phyloP scores from a whole-genome alignment of 2,797 vertebrate genomes.

The Sebastes kiyomatsui region DNA sequence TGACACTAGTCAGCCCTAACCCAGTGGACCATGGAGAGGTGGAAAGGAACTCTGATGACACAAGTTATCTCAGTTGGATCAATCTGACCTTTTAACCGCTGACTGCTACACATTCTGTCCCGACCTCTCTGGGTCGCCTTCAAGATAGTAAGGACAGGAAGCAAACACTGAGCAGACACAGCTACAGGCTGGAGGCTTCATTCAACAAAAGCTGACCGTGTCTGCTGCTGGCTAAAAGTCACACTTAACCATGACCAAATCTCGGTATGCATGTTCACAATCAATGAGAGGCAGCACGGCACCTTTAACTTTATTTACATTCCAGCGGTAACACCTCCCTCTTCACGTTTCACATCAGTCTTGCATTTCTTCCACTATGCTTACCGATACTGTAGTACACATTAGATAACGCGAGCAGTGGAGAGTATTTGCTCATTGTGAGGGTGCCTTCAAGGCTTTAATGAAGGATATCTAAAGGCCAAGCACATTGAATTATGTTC shows the following conservation, averaged over 20 bases:
- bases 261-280: not conserved
- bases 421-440: conserved; percentile 21
- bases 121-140: too few species aligned
- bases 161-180: not conserved
- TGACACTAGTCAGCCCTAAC: not conserved
- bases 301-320: not conserved
- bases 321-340: not conserved
- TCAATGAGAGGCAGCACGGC: not conserved
- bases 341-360: not conserved
- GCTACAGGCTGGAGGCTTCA: not conserved
- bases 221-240: not conserved
- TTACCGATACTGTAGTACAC: not conserved
- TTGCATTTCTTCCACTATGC: conserved; percentile 21
- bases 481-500: not conserved
- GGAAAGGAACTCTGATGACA: not conserved
- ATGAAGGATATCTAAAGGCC: not conserved
- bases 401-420: not conserved
- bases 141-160: not conserved
- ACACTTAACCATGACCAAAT: not conserved
- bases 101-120: not conserved
- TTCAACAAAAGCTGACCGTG: not conserved
- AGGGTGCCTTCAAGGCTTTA: not conserved
- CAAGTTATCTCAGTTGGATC: not conserved
- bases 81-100: conserved; percentile 2
- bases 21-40: not conserved